phyloP scores from a whole-genome alignment of 1,140 invertebrate species.

The Leptinotarsa lineolata region DNA sequence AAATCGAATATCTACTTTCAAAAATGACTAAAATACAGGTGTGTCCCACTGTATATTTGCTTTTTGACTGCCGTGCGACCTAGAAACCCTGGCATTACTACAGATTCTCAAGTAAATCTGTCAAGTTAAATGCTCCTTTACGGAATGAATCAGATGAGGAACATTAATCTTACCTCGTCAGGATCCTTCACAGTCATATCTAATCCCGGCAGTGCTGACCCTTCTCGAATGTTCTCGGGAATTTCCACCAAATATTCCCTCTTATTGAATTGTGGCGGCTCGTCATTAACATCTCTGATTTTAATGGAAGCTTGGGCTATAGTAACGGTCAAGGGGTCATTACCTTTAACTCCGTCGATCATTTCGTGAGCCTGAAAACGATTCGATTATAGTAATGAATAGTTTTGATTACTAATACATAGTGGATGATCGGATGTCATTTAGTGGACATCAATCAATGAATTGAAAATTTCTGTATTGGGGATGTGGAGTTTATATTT shows the following conservation, averaged over 20 bases:
- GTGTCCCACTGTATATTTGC: too few species aligned
- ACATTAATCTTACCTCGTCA: constrained; percentile 70
- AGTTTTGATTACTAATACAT: too few species aligned
- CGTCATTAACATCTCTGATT: constrained; percentile 92
- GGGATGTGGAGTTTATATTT: too few species aligned
- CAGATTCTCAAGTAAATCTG: too few species aligned
- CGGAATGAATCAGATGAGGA: background rate
- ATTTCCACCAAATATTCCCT: constrained; percentile 80
- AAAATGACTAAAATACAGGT: too few species aligned
- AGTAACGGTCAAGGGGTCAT: constrained; percentile 69
- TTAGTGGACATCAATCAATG: too few species aligned
- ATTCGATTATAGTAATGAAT: background rate
- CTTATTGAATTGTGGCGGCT: constrained; percentile 81
- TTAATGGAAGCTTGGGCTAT: constrained; percentile 77
- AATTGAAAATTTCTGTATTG: too few species aligned
- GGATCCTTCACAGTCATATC: constrained; percentile 86
- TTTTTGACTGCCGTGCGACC: too few species aligned
- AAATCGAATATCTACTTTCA: too few species aligned
- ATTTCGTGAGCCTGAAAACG: constrained; percentile 70
- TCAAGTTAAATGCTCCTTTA: too few species aligned
- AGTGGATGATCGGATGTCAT: too few species aligned
- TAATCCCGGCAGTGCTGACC: constrained; percentile 78
- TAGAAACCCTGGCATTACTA: too few species aligned
- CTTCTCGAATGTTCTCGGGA: constrained; percentile 79
- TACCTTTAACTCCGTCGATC: constrained; percentile 70